Evolutionary conservation across 2,113 vertebrate species (phyloP).

Genomic region (Xiphias gladius): DNA sequence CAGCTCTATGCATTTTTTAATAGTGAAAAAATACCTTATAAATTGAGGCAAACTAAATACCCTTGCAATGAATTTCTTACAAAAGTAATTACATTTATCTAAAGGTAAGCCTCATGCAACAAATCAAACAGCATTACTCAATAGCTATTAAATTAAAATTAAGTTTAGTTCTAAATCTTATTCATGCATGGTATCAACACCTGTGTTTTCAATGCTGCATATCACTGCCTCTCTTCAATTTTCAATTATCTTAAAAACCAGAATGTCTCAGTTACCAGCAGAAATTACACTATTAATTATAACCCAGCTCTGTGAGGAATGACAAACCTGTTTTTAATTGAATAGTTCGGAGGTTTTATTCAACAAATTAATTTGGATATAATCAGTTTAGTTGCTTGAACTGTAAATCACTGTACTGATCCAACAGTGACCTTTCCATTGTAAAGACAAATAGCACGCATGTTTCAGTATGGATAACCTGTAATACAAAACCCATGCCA

Average conservation of each 20-base stretch:
- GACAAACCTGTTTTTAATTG: conserved; percentile 47
- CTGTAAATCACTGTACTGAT: conserved; percentile 50
- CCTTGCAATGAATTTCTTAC: conserved; percentile 25
- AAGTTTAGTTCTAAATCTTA: conserved; percentile 45
- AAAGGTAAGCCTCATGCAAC: conserved; percentile 51
- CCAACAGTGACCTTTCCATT: conserved; percentile 49
- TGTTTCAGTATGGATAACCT: conserved; percentile 33
- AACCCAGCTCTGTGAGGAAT: conserved; percentile 24
- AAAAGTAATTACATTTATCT: conserved; percentile 56
- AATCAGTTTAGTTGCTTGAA: conserved; percentile 32
- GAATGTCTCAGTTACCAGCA: conserved; percentile 54
- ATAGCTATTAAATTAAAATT: conserved; percentile 59
- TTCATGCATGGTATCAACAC: conserved; percentile 59
- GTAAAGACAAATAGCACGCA: conserved; percentile 24
- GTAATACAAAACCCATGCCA: conserved; percentile 8
- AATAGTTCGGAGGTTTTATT: conserved; percentile 24
- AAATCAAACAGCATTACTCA: conserved; percentile 56
- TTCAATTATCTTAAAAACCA: conserved; percentile 60
- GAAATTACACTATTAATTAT: conserved; percentile 51
- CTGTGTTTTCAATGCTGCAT: conserved; percentile 31
- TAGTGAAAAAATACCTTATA: conserved; percentile 15
- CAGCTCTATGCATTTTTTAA: conserved; percentile 26
- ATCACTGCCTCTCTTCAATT: conserved; percentile 40
- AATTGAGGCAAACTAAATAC: conserved; percentile 10
- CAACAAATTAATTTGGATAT: conserved; percentile 45